Conservation (phyloP, 2,888 invertebrate genomes). For the Netelia fuscicornis region DNA sequence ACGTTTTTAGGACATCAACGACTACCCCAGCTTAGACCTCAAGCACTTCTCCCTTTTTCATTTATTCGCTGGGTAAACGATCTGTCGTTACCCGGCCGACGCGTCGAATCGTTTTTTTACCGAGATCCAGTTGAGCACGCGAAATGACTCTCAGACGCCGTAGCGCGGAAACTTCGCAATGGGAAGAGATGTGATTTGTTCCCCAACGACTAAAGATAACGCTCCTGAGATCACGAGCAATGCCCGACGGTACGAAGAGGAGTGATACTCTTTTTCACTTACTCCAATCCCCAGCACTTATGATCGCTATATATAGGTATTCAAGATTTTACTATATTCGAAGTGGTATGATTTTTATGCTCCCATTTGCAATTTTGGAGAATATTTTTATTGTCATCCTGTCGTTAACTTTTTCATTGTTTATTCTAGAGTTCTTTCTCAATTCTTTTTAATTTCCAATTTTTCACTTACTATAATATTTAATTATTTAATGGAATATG, state of each 20-base stretch:
- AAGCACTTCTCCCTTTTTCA: slow-evolving; percentile 70
- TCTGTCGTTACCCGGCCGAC: slow-evolving; percentile 75
- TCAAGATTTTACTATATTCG: background rate
- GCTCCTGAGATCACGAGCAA: slow-evolving; percentile 48
- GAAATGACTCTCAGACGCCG: slow-evolving; percentile 25
- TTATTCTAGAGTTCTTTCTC: too few species aligned
- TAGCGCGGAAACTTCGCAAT: slow-evolving; percentile 34
- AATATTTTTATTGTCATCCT: too few species aligned
- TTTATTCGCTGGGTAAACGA: slow-evolving; percentile 76
- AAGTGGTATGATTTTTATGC: background rate
- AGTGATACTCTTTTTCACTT: slow-evolving; percentile 34
- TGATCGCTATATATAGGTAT: background rate
- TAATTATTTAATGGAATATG: too few species aligned
- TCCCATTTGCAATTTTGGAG: too few species aligned
- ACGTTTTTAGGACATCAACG: slow-evolving; percentile 8
- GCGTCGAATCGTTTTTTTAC: slow-evolving; percentile 72
- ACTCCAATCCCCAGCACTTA: background rate
- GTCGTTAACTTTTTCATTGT: too few species aligned
- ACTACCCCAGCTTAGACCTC: background rate
- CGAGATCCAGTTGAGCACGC: slow-evolving; percentile 69
- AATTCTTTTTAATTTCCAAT: too few species aligned
- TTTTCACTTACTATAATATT: too few species aligned
- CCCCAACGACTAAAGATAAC: slow-evolving; percentile 50
- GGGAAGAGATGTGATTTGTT: slow-evolving; percentile 66
- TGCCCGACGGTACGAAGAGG: slow-evolving; percentile 41